phyloP scores from a whole-genome alignment of 2,113 vertebrate genomes.

The Scopus umbretta region DNA sequence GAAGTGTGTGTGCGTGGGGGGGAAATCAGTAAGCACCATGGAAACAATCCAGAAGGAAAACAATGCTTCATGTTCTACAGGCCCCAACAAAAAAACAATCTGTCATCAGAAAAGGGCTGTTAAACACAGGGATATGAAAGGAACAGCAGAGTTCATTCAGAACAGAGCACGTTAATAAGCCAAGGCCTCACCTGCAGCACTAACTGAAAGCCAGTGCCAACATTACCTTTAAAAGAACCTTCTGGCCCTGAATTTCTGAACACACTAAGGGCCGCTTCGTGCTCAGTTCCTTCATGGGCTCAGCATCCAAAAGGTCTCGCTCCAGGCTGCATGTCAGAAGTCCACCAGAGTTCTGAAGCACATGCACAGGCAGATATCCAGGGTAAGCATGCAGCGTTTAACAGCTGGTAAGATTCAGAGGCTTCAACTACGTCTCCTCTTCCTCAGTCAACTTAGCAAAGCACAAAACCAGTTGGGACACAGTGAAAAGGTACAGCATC shows the following conservation, averaged over 20 bases:
- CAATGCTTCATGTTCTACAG: neutral
- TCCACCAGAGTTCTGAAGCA: conserved; percentile 75
- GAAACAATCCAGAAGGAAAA: neutral
- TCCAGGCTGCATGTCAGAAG: conserved; percentile 77
- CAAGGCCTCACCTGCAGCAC: neutral
- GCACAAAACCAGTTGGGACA: neutral
- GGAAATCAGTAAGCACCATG: neutral
- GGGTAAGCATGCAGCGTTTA: neutral
- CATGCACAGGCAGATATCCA: neutral
- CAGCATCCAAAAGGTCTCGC: conserved; percentile 76
- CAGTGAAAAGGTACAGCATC: neutral
- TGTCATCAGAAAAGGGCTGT: neutral
- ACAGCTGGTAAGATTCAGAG: neutral
- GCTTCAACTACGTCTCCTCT: neutral
- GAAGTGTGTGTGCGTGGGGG: too few species aligned
- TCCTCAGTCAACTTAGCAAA: neutral
- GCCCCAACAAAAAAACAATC: neutral
- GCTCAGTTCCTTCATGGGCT: conserved; percentile 80
- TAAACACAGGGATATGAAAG: neutral
- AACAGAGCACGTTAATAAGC: neutral
- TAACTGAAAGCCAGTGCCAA: neutral
- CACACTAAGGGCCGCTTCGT: conserved; percentile 73
- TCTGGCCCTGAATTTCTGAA: conserved; percentile 72
- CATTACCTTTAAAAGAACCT: conserved; percentile 80
- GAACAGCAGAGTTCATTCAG: neutral